Evolutionary conservation across 2,797 vertebrate species (phyloP), one percentile per base, ranked within the genome.

Genomic region (Lithobates sylvaticus): DNA sequence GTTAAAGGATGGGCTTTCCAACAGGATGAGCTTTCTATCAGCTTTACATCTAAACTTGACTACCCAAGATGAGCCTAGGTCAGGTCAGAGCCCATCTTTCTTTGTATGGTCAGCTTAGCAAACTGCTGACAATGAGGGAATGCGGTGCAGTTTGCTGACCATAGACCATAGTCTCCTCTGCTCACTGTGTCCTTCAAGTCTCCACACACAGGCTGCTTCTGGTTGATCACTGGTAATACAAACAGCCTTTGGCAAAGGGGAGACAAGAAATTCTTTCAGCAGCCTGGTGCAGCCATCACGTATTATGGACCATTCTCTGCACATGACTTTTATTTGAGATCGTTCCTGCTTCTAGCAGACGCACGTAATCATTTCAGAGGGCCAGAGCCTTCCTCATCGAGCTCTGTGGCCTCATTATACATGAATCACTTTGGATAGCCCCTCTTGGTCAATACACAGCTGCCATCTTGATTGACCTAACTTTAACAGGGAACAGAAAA

Each of bases 201-300:
- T 72, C 67, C 7, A n/a, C 78, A 67, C 36, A 78, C 61, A 42
- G 34, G 44, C 47, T 72, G 83, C 83, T 78, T 18, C 54, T 64
- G 16, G 44, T 84, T 54, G 69, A 84, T 78, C 83, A 47, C 47
- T 12, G 36, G 18, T 71, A 34, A 64, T 76, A 69, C 81, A 84
- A n/a, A 84, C 61, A 84, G 73, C 82, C 82, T n/a, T 54, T 84
- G 83, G 83, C 83, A 71, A 50, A 44, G 32, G 44, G 18, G 44
- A 76, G 64, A 83, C 70, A 74, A 73, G 70, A 74, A 73, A 47
- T 71, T 42, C 80, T 73, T 82, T 82, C 80, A 82, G 80, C 34
- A 44, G 16, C 36, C 16, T 65, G 2, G 65, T 44, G 7, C 26
- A 21, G 64, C 64, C 78, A 5, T 70, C 26, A 13, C 50, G 27